Conservation (phyloP, 2,888 invertebrate genomes). For the Luperina nickerlii region DNA sequence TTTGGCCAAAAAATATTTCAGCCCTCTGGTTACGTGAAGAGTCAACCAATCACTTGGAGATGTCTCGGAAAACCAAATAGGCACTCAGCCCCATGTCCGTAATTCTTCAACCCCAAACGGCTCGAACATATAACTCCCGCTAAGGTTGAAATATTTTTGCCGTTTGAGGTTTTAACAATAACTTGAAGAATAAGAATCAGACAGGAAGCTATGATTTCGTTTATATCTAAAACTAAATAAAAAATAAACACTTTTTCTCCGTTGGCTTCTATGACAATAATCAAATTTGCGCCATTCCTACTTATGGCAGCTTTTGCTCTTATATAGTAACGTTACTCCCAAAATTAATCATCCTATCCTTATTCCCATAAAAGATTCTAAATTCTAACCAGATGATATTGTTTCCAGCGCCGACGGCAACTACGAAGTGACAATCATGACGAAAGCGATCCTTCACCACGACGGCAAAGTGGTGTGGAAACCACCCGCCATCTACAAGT, state of each 20-base stretch:
- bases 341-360: background rate
- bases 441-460: slow-evolving; percentile 98
- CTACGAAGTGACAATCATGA: slow-evolving; percentile 99
- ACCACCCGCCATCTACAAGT: slow-evolving; percentile 99
- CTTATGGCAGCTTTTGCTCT: background rate
- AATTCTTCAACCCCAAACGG: background rate
- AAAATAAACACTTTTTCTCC: background rate
- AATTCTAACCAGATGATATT: slow-evolving; percentile 39
- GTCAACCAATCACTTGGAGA: background rate
- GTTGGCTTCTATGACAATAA: too few species aligned
- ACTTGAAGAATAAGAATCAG: background rate
- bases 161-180: background rate
- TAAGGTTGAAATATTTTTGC: background rate
- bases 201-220: background rate
- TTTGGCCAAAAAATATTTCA: background rate
- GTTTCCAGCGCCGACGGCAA: slow-evolving; percentile 97
- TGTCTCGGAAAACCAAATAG: background rate
- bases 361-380: too few species aligned
- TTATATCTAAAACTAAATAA: background rate
- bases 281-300: background rate
- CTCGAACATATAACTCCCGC: background rate
- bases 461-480: slow-evolving; percentile 99
- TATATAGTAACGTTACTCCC: background rate
- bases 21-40: background rate
- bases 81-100: background rate